Percentiles rank a stretch among this genome's conserved stretches.
phyloP scores from a whole-genome alignment of 2,113 vertebrate species.

The Terrapene triunguis region DNA sequence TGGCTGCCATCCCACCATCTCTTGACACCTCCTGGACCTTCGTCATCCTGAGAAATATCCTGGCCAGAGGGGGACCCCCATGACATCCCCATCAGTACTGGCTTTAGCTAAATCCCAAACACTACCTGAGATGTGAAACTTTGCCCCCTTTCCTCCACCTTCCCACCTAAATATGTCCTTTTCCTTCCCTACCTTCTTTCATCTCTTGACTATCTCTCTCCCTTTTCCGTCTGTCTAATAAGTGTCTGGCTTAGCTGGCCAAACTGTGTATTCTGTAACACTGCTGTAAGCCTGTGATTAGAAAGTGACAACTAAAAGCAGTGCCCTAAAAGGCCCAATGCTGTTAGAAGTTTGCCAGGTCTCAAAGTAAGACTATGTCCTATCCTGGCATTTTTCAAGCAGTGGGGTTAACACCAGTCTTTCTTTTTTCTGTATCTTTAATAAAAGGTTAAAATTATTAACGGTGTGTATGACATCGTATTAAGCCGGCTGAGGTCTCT shows the following conservation, averaged over 20 bases:
- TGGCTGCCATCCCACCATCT: not conserved
- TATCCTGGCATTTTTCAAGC: not conserved
- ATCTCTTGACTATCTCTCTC: not conserved
- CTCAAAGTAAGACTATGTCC: not conserved
- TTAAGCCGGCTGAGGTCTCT: not conserved
- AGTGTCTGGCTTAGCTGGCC: not conserved
- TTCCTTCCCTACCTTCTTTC: not conserved
- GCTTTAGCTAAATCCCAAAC: not conserved
- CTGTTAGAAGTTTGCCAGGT: not conserved
- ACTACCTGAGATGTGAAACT: not conserved
- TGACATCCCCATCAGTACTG: not conserved
- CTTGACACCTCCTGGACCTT: not conserved
- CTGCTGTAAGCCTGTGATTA: not conserved
- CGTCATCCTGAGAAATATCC: not conserved
- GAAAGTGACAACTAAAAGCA: not conserved
- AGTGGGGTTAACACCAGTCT: not conserved
- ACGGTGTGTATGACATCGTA: not conserved
- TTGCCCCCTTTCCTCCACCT: not conserved
- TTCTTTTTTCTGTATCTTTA: not conserved
- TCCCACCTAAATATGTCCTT: not conserved
- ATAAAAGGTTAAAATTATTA: not conserved
- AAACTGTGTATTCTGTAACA: not conserved
- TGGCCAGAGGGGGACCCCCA: not conserved
- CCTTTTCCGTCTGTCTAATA: not conserved
- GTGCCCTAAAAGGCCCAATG: not conserved